Evolutionary conservation across 2,888 invertebrate species (phyloP).

Genomic region (Byasa hedistus): DNA sequence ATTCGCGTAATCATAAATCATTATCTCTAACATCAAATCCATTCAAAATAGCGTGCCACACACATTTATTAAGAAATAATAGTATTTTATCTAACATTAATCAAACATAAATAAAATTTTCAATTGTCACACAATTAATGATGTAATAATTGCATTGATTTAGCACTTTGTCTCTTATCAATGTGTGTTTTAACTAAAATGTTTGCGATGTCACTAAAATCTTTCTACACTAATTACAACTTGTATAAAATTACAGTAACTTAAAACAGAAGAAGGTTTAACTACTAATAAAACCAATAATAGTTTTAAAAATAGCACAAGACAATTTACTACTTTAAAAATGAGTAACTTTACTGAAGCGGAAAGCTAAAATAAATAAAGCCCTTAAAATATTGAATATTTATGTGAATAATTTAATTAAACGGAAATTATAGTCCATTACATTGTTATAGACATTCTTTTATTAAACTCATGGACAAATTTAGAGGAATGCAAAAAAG

Average conservation of each 20-base stretch:
- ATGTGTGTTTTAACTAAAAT: background rate
- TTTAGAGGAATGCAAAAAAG: too few relatives aligned
- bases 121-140: too few relatives aligned
- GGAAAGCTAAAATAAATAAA: slow-evolving; percentile 11
- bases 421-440: background rate
- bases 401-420: slow-evolving; percentile 13
- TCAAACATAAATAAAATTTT: too few relatives aligned
- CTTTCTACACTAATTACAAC: background rate
- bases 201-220: background rate
- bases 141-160: background rate
- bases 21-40: background rate
- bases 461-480: too few relatives aligned
- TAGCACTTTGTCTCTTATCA: background rate
- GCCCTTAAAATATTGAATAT: background rate
- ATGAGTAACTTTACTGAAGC: background rate
- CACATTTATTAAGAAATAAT: background rate
- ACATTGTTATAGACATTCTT: too few relatives aligned
- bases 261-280: background rate
- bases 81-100: too few relatives aligned
- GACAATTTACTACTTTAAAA: background rate
- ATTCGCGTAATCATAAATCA: too few relatives aligned
- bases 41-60: background rate
- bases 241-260: background rate
- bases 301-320: background rate
- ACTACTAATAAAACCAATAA: background rate